phyloP scores from a whole-genome alignment of 2,888 invertebrate genomes.

The Drosophila hamatofila region DNA sequence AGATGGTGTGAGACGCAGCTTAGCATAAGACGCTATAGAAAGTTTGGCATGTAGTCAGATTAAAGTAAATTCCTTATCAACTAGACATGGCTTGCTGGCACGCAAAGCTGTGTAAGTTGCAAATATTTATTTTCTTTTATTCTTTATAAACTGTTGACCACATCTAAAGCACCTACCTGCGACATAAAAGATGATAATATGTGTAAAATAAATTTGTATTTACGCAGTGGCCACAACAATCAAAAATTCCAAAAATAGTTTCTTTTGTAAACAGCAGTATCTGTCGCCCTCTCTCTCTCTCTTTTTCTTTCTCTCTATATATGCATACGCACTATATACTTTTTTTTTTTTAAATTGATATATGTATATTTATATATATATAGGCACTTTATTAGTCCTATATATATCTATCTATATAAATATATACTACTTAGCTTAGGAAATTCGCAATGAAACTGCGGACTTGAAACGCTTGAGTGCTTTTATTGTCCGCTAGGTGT shows the following conservation, averaged over 20 bases:
- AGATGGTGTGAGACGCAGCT: neutral
- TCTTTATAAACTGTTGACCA: slow-evolving; percentile 10
- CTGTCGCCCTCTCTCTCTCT: neutral
- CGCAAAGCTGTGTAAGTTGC: neutral
- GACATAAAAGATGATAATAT: neutral
- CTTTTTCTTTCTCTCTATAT: neutral
- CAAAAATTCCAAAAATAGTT: slow-evolving; percentile 30
- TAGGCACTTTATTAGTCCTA: neutral
- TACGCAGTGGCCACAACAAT: slow-evolving; percentile 16
- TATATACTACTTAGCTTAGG: slow-evolving; percentile 8
- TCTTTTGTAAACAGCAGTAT: slow-evolving; percentile 6
- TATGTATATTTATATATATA: neutral
- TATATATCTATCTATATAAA: neutral
- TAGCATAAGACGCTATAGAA: neutral
- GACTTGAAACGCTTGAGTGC: slow-evolving; percentile 33
- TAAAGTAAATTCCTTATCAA: neutral
- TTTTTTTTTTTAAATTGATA: neutral
- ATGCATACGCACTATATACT: neutral
- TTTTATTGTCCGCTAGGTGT: slow-evolving; percentile 36
- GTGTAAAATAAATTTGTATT: slow-evolving; percentile 7
- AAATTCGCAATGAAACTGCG: slow-evolving; percentile 19
- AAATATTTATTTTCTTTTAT: neutral
- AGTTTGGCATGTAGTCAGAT: neutral
- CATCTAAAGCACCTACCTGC: slow-evolving; percentile 9
- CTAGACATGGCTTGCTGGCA: neutral